phyloP scores from a whole-genome alignment of 2,113 vertebrate species.

The Scopus umbretta region DNA sequence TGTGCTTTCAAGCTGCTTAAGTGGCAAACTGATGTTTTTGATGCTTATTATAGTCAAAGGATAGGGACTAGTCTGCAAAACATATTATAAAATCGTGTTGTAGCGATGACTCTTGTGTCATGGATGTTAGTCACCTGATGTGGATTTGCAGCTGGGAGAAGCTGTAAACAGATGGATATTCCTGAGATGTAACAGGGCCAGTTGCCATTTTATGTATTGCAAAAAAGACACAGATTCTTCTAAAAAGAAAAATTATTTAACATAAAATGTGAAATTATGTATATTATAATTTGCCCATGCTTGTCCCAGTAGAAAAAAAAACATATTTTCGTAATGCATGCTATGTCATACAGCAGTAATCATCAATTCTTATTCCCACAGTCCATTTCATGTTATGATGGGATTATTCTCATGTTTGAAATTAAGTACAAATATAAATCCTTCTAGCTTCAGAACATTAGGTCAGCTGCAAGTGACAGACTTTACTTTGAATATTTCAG shows the following conservation, averaged over 20 bases:
- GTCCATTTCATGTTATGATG: background rate
- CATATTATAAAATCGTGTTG: background rate
- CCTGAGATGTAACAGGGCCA: background rate
- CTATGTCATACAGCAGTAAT: background rate
- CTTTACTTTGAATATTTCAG: background rate
- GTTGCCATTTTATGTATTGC: background rate
- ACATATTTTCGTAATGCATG: background rate
- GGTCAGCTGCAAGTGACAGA: background rate
- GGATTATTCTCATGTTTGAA: background rate
- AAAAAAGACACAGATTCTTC: background rate
- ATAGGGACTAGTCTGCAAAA: background rate
- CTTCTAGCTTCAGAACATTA: background rate
- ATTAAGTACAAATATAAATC: background rate
- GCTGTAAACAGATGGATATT: background rate
- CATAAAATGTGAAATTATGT: background rate
- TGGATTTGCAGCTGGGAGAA: background rate
- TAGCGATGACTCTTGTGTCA: background rate
- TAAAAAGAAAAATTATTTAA: background rate
- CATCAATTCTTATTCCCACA: background rate
- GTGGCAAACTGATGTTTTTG: background rate
- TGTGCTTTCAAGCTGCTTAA: background rate
- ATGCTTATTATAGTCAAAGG: background rate
- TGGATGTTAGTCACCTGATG: background rate
- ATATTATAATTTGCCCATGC: background rate
- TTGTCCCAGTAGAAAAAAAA: background rate